Percentiles rank a stretch among this genome's conserved stretches.
Evolutionary conservation across 1,140 invertebrate genomes (phyloP).

Genomic region (Drosophila parabipectinata): DNA sequence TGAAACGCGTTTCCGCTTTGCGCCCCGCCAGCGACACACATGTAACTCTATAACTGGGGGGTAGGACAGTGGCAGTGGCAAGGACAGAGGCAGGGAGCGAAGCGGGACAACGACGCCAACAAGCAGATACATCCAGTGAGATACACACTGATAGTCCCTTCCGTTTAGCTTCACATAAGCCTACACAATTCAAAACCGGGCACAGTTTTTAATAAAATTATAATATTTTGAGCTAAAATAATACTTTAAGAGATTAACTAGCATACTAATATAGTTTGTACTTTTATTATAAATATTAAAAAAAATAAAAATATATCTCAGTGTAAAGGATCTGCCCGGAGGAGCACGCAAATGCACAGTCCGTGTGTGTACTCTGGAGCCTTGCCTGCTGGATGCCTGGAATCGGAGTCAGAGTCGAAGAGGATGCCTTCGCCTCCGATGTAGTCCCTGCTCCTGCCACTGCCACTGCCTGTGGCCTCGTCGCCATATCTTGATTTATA

Average conservation of each 20-base stretch:
- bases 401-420: constrained; percentile 15
- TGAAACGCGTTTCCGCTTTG: constrained; percentile 78
- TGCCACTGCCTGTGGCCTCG: constrained; percentile 38
- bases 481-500: constrained; percentile 82
- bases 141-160: constrained; percentile 67
- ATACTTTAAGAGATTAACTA: background rate
- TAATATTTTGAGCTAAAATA: background rate
- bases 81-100: too few species aligned
- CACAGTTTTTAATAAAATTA: background rate
- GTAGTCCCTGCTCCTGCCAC: constrained; percentile 4
- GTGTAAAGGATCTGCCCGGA: constrained; percentile 27
- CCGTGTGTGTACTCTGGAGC: constrained; percentile 19
- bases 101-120: constrained; percentile 27
- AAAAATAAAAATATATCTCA: background rate
- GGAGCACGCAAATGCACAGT: constrained; percentile 75
- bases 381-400: constrained; percentile 12
- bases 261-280: background rate
- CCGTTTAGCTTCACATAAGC: constrained; percentile 55
- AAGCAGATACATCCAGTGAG: constrained; percentile 55
- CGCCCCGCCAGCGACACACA: constrained; percentile 46
- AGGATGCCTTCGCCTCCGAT: constrained; percentile 15
- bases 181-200: constrained; percentile 1
- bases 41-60: constrained; percentile 18
- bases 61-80: background rate
- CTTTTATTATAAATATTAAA: background rate